These are phyloP conservation scores for Taxidea taxus DNA, from an alignment of 2,113 vertebrate genomes.

Conservation along the genomic window DNA sequence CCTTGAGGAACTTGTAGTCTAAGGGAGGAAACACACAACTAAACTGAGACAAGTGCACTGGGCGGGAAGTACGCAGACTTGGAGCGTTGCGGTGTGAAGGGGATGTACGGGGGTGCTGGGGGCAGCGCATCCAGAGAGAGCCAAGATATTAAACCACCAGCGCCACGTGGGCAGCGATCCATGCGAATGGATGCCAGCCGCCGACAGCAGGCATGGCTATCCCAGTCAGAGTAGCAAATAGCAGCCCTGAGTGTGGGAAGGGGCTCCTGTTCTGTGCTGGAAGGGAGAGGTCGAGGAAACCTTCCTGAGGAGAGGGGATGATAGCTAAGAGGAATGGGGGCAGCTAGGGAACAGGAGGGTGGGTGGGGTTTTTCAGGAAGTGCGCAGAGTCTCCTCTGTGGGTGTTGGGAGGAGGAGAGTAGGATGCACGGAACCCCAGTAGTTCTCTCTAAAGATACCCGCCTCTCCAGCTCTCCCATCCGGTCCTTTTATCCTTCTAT, in stretches of 20 bases:
- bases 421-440: neutral
- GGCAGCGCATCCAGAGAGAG: neutral
- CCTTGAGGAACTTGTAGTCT: neutral
- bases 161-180: fast-evolving
- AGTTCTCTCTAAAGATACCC: neutral
- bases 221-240: fast-evolving
- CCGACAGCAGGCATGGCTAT: fast-evolving
- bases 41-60: neutral
- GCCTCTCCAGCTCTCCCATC: neutral
- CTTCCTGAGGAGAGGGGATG: neutral
- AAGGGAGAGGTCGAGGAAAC: neutral
- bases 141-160: neutral
- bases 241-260: neutral
- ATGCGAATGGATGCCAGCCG: fast-evolving
- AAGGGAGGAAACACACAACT: neutral
- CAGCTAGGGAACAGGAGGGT: neutral
- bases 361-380: neutral
- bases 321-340: neutral
- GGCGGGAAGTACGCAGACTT: neutral
- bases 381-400: neutral
- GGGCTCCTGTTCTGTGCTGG: neutral
- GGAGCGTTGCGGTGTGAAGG: neutral
- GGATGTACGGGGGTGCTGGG: neutral
- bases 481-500: neutral
- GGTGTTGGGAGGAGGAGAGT: neutral